phyloP scores from a whole-genome alignment of 2,113 vertebrate genomes.

The Alligator sinensis region DNA sequence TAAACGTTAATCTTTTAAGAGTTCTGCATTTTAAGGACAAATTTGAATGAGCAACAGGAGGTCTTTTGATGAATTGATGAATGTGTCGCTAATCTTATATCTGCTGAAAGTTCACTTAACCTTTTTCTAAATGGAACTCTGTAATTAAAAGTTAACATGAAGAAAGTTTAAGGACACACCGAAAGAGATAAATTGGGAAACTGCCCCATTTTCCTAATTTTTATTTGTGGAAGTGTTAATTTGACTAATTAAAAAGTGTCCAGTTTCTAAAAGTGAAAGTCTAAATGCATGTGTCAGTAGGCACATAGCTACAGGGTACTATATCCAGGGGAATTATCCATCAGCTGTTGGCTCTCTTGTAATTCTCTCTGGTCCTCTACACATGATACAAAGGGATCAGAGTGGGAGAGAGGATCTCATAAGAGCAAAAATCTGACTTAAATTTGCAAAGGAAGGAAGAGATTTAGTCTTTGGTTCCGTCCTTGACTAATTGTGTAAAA shows the following conservation, averaged over 20 bases:
- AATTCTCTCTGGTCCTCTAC: conserved; percentile 19
- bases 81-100: not conserved
- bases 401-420: conserved; percentile 30
- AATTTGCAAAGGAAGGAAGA: not conserved
- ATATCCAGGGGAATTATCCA: conserved; percentile 15
- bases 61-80: not conserved
- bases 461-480: not conserved
- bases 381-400: conserved; percentile 39
- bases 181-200: not conserved
- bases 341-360: conserved; percentile 39
- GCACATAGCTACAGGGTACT: not conserved
- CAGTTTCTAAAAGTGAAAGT: not conserved
- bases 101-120: not conserved
- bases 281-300: not conserved
- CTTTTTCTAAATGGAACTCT: not conserved
- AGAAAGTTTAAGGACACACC: not conserved
- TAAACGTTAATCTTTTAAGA: not conserved
- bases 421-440: not conserved
- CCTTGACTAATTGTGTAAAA: not conserved
- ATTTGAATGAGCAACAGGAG: not conserved
- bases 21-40: not conserved
- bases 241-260: not conserved
- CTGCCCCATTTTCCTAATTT: not conserved
- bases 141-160: not conserved
- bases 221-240: not conserved